Conservation (phyloP, 2,113 vertebrate genomes). For the Phylloscopus trochiloides region DNA sequence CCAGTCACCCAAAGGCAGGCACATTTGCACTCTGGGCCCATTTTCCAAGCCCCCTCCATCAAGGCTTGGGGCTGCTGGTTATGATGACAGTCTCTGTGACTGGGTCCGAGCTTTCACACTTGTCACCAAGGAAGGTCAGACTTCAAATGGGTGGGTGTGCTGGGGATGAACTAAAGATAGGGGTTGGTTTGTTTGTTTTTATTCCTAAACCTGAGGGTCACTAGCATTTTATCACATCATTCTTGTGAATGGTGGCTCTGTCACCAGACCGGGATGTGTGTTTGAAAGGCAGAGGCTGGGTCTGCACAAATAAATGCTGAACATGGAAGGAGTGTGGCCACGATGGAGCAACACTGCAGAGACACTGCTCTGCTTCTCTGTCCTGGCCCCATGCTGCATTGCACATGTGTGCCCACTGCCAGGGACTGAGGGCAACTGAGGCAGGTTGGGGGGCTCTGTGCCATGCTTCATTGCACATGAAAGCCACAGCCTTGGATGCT, state of each 20-base stretch:
- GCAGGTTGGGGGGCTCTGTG: neutral
- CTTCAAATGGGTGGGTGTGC: neutral
- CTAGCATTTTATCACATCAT: neutral
- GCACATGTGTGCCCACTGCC: neutral
- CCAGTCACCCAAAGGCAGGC: neutral
- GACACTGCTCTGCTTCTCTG: neutral
- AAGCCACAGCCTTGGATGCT: constrained; percentile 3
- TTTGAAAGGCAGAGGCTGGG: neutral
- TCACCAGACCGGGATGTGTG: neutral
- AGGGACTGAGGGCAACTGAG: neutral
- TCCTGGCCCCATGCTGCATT: rapidly evolving
- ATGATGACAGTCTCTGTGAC: neutral
- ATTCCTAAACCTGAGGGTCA: neutral
- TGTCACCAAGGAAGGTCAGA: rapidly evolving
- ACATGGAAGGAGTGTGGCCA: rapidly evolving
- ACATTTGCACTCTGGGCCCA: neutral
- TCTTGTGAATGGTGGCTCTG: neutral
- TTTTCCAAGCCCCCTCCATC: neutral
- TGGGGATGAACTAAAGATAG: neutral
- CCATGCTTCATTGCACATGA: neutral
- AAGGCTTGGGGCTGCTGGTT: neutral
- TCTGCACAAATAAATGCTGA: neutral
- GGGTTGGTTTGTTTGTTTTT: neutral
- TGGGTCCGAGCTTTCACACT: neutral
- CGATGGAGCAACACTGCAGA: rapidly evolving